Percentiles rank a stretch among this genome's conserved stretches.
Evolutionary conservation across 2,797 vertebrate genomes (phyloP).

Genomic region (Danio kyathit): DNA sequence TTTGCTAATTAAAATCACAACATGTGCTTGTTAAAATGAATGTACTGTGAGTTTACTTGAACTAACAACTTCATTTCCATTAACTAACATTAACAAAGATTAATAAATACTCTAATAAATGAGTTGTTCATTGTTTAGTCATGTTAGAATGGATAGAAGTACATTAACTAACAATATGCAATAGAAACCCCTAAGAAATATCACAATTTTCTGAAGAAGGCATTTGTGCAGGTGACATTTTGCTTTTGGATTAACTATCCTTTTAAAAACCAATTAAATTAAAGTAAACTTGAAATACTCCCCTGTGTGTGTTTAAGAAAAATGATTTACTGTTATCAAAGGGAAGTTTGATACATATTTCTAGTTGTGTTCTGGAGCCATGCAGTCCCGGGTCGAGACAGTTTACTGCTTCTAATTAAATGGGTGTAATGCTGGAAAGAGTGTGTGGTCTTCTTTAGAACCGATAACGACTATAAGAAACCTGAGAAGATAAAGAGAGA

Average conservation of each 20-base stretch:
- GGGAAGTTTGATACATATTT: slow-evolving; percentile 24
- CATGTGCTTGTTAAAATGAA: too few species aligned
- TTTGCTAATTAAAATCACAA: too few species aligned
- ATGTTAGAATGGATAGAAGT: too few species aligned
- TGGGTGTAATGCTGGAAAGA: slow-evolving; percentile 10
- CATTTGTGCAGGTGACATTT: neutral
- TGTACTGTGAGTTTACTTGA: too few species aligned
- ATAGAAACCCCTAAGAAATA: too few species aligned
- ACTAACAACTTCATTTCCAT: too few species aligned
- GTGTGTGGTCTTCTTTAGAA: slow-evolving; percentile 33
- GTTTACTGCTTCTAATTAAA: slow-evolving; percentile 52
- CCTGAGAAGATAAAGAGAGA: slow-evolving; percentile 27
- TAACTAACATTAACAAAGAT: too few species aligned
- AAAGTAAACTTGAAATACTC: slow-evolving; percentile 9
- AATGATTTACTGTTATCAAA: slow-evolving; percentile 28
- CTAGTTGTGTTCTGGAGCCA: slow-evolving; percentile 32
- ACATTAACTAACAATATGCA: too few species aligned
- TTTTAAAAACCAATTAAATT: slow-evolving; percentile 38
- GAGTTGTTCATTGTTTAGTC: too few species aligned
- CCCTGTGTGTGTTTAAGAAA: neutral
- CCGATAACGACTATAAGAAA: slow-evolving; percentile 28
- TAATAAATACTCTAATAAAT: too few species aligned
- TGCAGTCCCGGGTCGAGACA: slow-evolving; percentile 13
- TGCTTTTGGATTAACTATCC: neutral
- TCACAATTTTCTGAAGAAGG: too few species aligned